Evolutionary conservation across 2,113 vertebrate genomes (phyloP), one percentile per base, ranked within the genome.

Genomic region (Aegotheles bennettii): DNA sequence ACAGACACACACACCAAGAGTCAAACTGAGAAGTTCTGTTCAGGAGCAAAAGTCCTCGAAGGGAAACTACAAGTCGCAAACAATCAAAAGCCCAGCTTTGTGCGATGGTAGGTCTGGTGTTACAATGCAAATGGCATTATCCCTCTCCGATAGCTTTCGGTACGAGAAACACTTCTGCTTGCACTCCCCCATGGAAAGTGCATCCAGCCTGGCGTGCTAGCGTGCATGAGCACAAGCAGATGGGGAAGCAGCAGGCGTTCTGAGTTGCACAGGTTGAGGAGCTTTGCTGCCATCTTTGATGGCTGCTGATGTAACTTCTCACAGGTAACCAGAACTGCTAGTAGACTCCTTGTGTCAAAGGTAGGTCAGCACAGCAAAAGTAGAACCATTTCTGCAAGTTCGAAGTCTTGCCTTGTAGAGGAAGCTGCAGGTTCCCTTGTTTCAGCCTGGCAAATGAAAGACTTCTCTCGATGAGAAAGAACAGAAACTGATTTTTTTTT

Each of bases 141-240:
- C 13, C 56, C 45, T 50, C 50, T 48, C 25, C 1, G 0, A 19
- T 24, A 71, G 31, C 25, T 0, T 26, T 84, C 1, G 0, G 26
- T 15, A 3, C 10, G 19, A 54, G 29, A 54, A 75, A n/a, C 6
- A 0, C 60, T 82, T 68, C 51, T 69, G 18, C 57, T 23, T 42
- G 64, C 47, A 28, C 29, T 82, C 14, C 40, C 16, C 18, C 28
- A 9, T 23, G 42, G 79, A 53, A 84, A 68, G 43, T 59, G 36
- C 38, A 20, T 51, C 63, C 81, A 75, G 61, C 36, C 71, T 75
- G 67, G 19, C 2, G 0, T 16, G 43, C 21, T 11, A 13, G 54
- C 1, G 4, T 10, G 14, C 50, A 56, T n/a, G 56, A 70, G 77
- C 61, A 47, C 33, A 42, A 75, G 71, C 85, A 92, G 89, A 79